Conservation (phyloP, 92 coral and sea anemone species). For the Bergia sp. region DNA sequence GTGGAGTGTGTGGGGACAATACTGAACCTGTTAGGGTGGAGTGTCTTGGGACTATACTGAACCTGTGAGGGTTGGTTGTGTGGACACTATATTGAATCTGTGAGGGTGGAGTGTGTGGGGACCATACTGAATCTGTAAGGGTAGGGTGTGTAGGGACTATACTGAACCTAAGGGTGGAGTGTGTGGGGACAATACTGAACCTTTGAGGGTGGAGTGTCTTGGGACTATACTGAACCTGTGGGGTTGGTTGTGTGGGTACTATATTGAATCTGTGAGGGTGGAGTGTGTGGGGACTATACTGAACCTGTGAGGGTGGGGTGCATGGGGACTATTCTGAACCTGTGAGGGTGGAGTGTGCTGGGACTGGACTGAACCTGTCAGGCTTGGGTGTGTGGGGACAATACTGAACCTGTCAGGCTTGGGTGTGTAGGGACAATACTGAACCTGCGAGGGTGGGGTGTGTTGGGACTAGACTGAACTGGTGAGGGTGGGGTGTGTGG, state of each 20-base stretch:
- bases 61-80: too few relatives aligned
- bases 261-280: too few relatives aligned
- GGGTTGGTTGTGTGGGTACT: not conserved
- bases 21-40: not conserved
- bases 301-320: not conserved
- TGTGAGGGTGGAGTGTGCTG: constrained; percentile 1
- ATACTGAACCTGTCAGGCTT: not conserved
- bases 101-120: not conserved
- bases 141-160: not conserved
- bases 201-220: constrained; percentile 1
- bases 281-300: constrained; percentile 8
- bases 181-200: not conserved
- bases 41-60: too few relatives aligned
- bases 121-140: not conserved
- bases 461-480: too few relatives aligned
- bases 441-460: too few relatives aligned
- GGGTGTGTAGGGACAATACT: too few relatives aligned
- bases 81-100: too few relatives aligned
- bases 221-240: not conserved
- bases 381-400: not conserved
- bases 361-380: not conserved
- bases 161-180: constrained; percentile 9
- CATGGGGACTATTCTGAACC: not conserved
- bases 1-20: constrained; percentile 3
- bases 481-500: too few relatives aligned